A percentile compares a stretch with the other conserved stretches of the same genome.
Conservation (phyloP, 2,113 vertebrate genomes). For the Pluvianellus socialis region DNA sequence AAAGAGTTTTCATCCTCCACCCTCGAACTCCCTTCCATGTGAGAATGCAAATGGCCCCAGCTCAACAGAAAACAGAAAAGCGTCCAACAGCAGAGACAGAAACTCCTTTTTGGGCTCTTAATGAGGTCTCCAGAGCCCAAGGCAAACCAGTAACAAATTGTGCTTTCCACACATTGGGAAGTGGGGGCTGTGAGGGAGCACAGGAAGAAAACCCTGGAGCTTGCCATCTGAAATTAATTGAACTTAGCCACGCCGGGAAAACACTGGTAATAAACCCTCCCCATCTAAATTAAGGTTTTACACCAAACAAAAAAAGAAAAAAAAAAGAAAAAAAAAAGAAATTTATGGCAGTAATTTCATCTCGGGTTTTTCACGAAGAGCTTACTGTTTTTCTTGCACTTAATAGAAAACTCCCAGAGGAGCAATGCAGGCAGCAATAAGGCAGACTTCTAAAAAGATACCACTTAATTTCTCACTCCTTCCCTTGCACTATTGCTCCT, state of each 20-base stretch:
- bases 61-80: constrained; percentile 65
- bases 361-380: constrained; percentile 75
- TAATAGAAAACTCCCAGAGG: constrained; percentile 75
- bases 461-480: constrained; percentile 76
- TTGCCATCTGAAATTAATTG: constrained; percentile 79
- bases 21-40: constrained; percentile 30
- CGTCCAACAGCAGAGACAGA: constrained; percentile 62
- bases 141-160: constrained; percentile 76
- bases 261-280: constrained; percentile 74
- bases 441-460: constrained; percentile 75
- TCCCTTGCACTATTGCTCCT: constrained; percentile 60
- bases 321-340: constrained; percentile 64
- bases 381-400: constrained; percentile 74
- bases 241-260: constrained; percentile 73
- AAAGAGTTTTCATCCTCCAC: constrained; percentile 14
- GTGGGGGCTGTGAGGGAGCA: not conserved
- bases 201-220: constrained; percentile 46
- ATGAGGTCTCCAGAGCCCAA: constrained; percentile 81
- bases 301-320: not conserved
- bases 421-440: constrained; percentile 76
- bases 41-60: constrained; percentile 65
- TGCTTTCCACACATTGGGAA: constrained; percentile 56
- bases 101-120: constrained; percentile 68
- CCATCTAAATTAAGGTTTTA: constrained; percentile 78
- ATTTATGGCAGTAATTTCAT: constrained; percentile 79